phyloP scores from a whole-genome alignment of 2,888 invertebrate species.

The Cerastis leucographa region DNA sequence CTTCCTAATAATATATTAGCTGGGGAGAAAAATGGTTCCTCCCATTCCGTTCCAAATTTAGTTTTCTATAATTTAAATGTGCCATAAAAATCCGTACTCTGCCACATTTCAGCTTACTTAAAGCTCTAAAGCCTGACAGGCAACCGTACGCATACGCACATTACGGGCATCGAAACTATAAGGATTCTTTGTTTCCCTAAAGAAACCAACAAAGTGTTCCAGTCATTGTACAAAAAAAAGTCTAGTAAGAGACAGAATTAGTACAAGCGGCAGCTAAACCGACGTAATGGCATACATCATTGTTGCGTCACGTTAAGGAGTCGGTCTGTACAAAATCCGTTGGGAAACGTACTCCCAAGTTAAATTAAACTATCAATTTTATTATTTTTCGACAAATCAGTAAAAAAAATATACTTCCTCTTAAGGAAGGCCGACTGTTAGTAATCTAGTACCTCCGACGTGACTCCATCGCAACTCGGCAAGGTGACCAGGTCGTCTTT shows the following conservation, averaged over 20 bases:
- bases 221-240: neutral
- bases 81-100: neutral
- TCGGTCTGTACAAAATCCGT: neutral
- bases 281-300: neutral
- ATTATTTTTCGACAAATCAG: neutral
- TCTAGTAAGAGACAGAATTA: slow-evolving; percentile 1
- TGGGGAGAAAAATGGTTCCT: neutral
- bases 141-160: neutral
- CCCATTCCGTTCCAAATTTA: too few relatives aligned
- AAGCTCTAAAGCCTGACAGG: neutral
- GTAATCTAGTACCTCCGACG: neutral
- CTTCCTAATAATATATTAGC: too few relatives aligned
- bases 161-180: neutral
- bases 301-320: neutral
- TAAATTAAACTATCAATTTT: neutral
- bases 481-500: neutral
- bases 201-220: slow-evolving; percentile 4
- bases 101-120: neutral
- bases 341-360: neutral
- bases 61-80: neutral
- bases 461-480: neutral
- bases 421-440: neutral
- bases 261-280: neutral
- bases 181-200: slow-evolving; percentile 1
- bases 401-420: neutral